These are phyloP conservation scores for Apostichopus japonicus DNA, from an alignment of 35 echinoderm and acorn worm species.

Conservation along the genomic window DNA sequence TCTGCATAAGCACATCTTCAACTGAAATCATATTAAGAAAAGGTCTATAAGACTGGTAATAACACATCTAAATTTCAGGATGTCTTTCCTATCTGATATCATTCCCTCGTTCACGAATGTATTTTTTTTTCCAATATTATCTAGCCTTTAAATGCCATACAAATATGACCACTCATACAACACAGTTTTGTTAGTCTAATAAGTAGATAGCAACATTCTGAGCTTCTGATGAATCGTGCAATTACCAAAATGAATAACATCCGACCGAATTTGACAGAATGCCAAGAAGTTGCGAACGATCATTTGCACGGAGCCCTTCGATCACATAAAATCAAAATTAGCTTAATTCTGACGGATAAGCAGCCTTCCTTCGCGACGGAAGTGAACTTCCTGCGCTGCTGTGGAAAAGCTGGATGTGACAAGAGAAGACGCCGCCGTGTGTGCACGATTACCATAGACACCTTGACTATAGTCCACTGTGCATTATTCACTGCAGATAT, in stretches of 20 bases:
- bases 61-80: too few species aligned
- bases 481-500: neutral
- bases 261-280: slow-evolving; percentile 21
- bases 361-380: slow-evolving; percentile 19
- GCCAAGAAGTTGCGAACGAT: slow-evolving; percentile 7
- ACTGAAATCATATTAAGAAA: too few species aligned
- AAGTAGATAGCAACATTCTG: slow-evolving; percentile 4
- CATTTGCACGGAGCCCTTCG: slow-evolving; percentile 11
- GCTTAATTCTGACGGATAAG: slow-evolving; percentile 1
- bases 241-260: slow-evolving; percentile 20
- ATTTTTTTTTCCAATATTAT: neutral
- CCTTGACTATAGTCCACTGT: neutral
- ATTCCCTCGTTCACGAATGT: too few species aligned
- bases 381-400: slow-evolving; percentile 20
- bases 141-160: neutral
- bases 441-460: neutral
- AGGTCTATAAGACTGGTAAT: too few species aligned
- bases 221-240: neutral
- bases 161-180: neutral
- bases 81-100: too few species aligned
- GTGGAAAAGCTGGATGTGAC: neutral
- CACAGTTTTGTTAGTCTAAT: neutral
- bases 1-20: too few species aligned
- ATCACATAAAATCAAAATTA: slow-evolving; percentile 21
- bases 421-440: neutral